Evolutionary conservation across 2,888 invertebrate genomes (phyloP), one percentile per base, ranked within the genome.

Genomic region (Glyphotaelius pellucidus): DNA sequence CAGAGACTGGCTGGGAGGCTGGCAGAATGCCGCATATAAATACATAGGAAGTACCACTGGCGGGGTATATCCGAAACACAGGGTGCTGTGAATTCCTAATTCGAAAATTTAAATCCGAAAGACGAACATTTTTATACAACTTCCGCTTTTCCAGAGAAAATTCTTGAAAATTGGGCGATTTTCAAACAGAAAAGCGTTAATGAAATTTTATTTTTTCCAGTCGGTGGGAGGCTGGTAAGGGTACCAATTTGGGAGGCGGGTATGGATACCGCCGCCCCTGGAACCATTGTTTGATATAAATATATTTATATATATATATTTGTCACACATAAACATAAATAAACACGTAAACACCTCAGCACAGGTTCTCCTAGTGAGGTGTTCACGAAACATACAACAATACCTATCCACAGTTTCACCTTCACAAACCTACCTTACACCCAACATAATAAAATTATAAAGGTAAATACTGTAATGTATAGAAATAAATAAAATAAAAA

Each of bases 1-100:
- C 67, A 67, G 90, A 87, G 42, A 92, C 92, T 92, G 92, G 87
- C 92, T 88, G 90, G 90, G 92, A 87, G 81, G 84, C 52, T 90
- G 90, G 85, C 90, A 90, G 90, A 90, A 67, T 42, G 42, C 67
- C 47, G 90, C 79, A 85, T 90, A 90, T 90, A 90, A 85, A 90
- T 90, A 90, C 79, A 86, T 86, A 47, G 86, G 86, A 86, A 47
- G 42, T 86, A 86, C 86, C 86, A 9, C n/a, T 86, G 42, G 38
- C 86, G 86, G 67, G 25, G 86, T 47, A 42, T 42, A 86, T 35
- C 86, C 86, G 86, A 86, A 42, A 35, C 86, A 86, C 86, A 42
- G 86, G 86, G 86, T 86, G 86, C 42, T 38, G 35, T 83, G 83
- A 83, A 67, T 67, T 67, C 67, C 67, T 67, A 67, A 67, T 67